These are phyloP conservation scores for Malurus splendens DNA, from an alignment of 2,797 vertebrate genomes.

Conservation along the genomic window DNA sequence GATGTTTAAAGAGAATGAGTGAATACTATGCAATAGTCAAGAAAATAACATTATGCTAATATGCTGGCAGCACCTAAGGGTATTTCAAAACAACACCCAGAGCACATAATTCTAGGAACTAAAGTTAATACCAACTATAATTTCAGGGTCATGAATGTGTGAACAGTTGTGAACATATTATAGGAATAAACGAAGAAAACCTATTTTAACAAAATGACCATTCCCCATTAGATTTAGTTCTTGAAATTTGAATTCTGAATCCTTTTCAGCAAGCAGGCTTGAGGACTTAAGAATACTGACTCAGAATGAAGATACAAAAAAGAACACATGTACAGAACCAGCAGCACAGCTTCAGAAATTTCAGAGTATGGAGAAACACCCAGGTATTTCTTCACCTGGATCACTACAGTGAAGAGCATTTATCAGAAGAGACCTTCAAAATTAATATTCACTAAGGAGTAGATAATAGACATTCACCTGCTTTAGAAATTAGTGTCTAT, in stretches of 20 bases:
- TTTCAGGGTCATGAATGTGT: not conserved
- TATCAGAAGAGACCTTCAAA: not conserved
- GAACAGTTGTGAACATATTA: not conserved
- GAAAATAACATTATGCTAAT: not conserved
- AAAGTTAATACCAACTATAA: not conserved
- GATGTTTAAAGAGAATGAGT: not conserved
- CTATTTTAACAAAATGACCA: not conserved
- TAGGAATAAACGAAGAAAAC: not conserved
- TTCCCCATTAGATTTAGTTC: not conserved
- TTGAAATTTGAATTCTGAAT: not conserved
- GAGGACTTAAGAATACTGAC: not conserved
- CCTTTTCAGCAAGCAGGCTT: not conserved
- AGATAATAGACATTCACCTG: not conserved
- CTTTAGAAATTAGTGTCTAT: not conserved
- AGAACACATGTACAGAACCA: not conserved
- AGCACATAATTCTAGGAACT: not conserved
- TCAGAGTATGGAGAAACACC: not conserved
- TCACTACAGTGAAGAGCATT: not conserved
- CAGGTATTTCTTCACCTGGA: not conserved
- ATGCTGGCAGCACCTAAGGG: not conserved
- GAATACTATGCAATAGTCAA: not conserved
- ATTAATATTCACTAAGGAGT: not conserved
- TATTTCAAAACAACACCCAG: not conserved
- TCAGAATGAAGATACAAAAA: not conserved
- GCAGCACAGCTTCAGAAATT: not conserved